Conservation (phyloP, 2,888 invertebrate species). For the Temnothorax unifasciatus region DNA sequence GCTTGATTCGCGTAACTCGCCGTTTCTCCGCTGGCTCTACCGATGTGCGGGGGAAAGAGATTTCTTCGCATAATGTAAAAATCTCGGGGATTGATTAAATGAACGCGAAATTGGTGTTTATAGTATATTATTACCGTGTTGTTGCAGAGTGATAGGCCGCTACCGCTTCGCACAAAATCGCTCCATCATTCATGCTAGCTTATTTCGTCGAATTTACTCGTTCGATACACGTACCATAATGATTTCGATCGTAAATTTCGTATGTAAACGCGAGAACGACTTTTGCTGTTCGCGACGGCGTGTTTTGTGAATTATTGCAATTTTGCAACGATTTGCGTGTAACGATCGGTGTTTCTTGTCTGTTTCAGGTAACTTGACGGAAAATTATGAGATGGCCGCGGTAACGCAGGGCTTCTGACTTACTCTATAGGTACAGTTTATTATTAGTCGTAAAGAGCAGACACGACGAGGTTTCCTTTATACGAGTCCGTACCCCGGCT, state of each 20-base stretch:
- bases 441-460: slow-evolving; percentile 49
- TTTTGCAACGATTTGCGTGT: slow-evolving; percentile 11
- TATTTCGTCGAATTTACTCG: not conserved
- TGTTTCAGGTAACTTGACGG: slow-evolving; percentile 66
- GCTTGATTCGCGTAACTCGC: slow-evolving; percentile 50
- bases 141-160: not conserved
- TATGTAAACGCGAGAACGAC: not conserved
- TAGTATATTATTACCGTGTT: slow-evolving; percentile 2
- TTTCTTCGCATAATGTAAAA: slow-evolving; percentile 11
- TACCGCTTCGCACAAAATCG: not conserved
- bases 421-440: slow-evolving; percentile 51
- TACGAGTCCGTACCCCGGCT: not conserved
- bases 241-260: not conserved
- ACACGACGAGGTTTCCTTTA: slow-evolving; percentile 45
- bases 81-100: slow-evolving; percentile 13
- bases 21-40: slow-evolving; percentile 6
- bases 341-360: slow-evolving; percentile 46
- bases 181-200: not conserved
- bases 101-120: slow-evolving; percentile 27
- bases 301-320: not conserved
- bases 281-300: not conserved
- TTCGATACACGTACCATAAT: not conserved
- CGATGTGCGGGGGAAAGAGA: slow-evolving; percentile 17
- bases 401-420: slow-evolving; percentile 30
- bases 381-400: slow-evolving; percentile 38